phyloP scores from a whole-genome alignment of 2,888 invertebrate genomes.

The Polyploca ridens region DNA sequence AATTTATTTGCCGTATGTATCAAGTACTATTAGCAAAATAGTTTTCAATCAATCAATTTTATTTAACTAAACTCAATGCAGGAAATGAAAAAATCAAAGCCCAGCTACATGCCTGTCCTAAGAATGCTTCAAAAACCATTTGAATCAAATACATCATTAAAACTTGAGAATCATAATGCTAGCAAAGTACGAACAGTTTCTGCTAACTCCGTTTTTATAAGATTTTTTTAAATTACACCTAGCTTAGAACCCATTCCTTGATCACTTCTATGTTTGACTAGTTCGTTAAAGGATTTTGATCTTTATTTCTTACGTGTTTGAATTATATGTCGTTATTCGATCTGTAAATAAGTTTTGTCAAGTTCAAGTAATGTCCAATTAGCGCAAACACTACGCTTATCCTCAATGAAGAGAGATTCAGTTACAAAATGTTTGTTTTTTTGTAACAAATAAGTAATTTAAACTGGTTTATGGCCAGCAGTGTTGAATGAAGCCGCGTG shows the following conservation, averaged over 20 bases:
- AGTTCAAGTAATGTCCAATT: slow-evolving; percentile 62
- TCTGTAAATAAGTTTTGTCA: slow-evolving; percentile 11
- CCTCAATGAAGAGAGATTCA: slow-evolving; percentile 61
- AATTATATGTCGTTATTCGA: background rate
- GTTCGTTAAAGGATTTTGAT: slow-evolving; percentile 14
- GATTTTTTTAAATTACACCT: slow-evolving; percentile 58
- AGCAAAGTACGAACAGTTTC: slow-evolving; percentile 50
- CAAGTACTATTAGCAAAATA: slow-evolving; percentile 15
- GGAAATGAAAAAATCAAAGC: slow-evolving; percentile 42
- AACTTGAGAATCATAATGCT: slow-evolving; percentile 56
- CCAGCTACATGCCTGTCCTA: slow-evolving; percentile 36
- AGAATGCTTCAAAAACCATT: slow-evolving; percentile 54
- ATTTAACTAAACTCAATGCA: slow-evolving; percentile 40
- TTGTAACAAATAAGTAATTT: slow-evolving; percentile 9
- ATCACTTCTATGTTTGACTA: background rate
- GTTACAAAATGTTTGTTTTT: slow-evolving; percentile 38
- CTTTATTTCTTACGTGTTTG: slow-evolving; percentile 18
- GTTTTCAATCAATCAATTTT: slow-evolving; percentile 40
- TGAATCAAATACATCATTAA: slow-evolving; percentile 67
- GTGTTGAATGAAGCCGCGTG: slow-evolving; percentile 49
- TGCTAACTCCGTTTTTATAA: slow-evolving; percentile 50
- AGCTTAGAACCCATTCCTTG: slow-evolving; percentile 38
- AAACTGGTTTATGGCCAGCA: slow-evolving; percentile 23
- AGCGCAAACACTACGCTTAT: slow-evolving; percentile 60
- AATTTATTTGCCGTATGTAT: background rate